Evolutionary conservation across 2,797 vertebrate genomes (phyloP).

Genomic region (Coranthus polyacanthus): DNA sequence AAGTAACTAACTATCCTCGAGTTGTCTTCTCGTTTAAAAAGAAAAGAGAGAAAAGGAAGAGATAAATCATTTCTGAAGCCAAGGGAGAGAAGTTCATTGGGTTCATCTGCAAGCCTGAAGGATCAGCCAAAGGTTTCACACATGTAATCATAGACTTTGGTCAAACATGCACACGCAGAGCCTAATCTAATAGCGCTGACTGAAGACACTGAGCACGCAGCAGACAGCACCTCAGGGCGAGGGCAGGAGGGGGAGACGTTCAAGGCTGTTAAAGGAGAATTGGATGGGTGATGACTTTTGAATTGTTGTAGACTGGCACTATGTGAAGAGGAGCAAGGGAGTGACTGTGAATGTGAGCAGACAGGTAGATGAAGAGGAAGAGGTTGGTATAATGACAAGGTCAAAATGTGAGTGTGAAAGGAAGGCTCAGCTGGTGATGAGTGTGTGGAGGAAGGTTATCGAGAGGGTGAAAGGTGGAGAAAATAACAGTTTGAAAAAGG

Average conservation of each 20-base stretch:
- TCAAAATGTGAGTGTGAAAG: conserved; percentile 49
- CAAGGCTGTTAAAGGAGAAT: conserved; percentile 54
- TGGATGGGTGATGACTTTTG: conserved; percentile 56
- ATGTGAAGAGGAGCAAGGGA: conserved; percentile 49
- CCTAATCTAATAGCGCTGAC: conserved; percentile 43
- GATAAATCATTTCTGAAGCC: conserved; percentile 30
- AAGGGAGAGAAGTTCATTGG: conserved; percentile 47
- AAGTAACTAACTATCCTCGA: conserved; percentile 4
- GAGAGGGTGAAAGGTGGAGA: conserved; percentile 32
- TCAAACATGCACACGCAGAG: conserved; percentile 37
- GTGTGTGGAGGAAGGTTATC: conserved; percentile 42
- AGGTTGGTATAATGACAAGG: conserved; percentile 53
- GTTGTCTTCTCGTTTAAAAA: neutral
- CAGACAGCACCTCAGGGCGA: conserved; percentile 50
- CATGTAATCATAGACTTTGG: conserved; percentile 34
- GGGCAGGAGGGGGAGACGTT: conserved; percentile 24
- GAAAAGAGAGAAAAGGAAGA: neutral
- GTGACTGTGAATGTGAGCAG: conserved; percentile 43
- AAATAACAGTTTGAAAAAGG: conserved; percentile 25
- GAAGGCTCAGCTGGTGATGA: conserved; percentile 52
- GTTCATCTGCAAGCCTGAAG: conserved; percentile 44
- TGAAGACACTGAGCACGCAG: conserved; percentile 36
- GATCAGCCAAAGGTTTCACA: conserved; percentile 58
- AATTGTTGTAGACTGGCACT: conserved; percentile 48
- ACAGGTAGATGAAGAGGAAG: conserved; percentile 54